Conservation (phyloP, 2,888 invertebrate genomes). For the Enchytraeus crypticus region DNA sequence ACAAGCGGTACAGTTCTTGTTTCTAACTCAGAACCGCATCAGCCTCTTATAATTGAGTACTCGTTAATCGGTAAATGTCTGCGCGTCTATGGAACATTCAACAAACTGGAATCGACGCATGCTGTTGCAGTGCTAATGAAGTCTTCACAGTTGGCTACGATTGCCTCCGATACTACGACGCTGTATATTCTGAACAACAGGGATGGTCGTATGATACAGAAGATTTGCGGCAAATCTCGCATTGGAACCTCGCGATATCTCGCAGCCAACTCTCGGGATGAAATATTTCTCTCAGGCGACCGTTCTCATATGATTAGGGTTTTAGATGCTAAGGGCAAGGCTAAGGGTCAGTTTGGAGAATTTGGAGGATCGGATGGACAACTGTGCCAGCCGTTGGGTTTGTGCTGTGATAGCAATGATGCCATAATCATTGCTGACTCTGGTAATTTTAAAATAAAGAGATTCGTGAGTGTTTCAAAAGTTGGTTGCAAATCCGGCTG, state of each 20-base stretch:
- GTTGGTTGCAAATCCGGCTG: slow-evolving; percentile 7
- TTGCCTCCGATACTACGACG: slow-evolving; percentile 13
- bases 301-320: slow-evolving; percentile 19
- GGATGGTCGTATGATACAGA: slow-evolving; percentile 11
- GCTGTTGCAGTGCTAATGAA: slow-evolving; percentile 12
- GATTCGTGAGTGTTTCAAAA: too few relatives aligned
- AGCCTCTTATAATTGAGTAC: slow-evolving; percentile 12
- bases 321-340: slow-evolving; percentile 13
- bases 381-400: slow-evolving; percentile 12
- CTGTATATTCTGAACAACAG: slow-evolving; percentile 6
- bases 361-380: not conserved
- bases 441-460: slow-evolving; percentile 11
- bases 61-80: slow-evolving; percentile 5
- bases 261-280: slow-evolving; percentile 14
- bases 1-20: slow-evolving; percentile 6
- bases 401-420: slow-evolving; percentile 3
- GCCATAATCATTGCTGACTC: slow-evolving; percentile 15
- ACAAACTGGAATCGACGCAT: slow-evolving; percentile 14
- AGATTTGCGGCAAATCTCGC: slow-evolving; percentile 4
- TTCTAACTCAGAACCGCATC: not conserved
- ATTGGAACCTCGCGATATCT: slow-evolving; percentile 18
- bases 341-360: slow-evolving; percentile 12
- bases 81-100: slow-evolving; percentile 3
- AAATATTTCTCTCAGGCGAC: slow-evolving; percentile 19
- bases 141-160: slow-evolving; percentile 8